Base-by-base conservation (phyloP, 2,113 vertebrate genomes). In the Misgurnus mizolepis region DNA sequence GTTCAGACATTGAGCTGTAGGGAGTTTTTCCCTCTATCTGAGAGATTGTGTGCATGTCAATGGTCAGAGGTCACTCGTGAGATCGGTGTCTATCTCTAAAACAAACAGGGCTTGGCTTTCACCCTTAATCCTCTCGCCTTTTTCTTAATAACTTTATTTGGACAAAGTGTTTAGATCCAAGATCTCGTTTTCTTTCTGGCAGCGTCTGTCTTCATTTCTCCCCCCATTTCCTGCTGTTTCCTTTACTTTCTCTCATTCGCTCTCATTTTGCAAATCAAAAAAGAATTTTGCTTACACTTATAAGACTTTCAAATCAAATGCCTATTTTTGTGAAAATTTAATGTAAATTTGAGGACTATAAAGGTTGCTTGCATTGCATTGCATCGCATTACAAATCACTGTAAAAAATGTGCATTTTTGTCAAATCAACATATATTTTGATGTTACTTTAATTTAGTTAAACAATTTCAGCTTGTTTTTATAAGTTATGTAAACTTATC, bases 41-140 rank as follows among this genome's bases (percentile, higher is more conserved):
- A 53, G 61, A 64, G 50, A 15, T 53, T 9, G 41, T 49, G 56
- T 81, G 78, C 75, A 62, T 66, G 68, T 53, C 80, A 81, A 55
- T 56, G 83, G 61, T 78, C 84, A 89, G 80, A 88, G 89, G 88
- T 89, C 90, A 80, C 41, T 84, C 81, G 80, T 83, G 87, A 84
- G 83, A 85, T 82, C 74, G 82, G 75, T 68, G 79, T 79, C 67
- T 85, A 90, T 90, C 91, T 87, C 73, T 80, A 82, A 90, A 89
- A 85, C 87, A 90, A 90, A 86, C 82, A 71, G 3, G 10, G 78
- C 41, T 75, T 78, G 70, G 41, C 65, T 82, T 86, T 81, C 78
- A 89, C 87, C 88, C 47, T 66, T 67, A 61, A 79, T 82, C 72
- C 79, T 65, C 47, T 68, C 82, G 80, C 53, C 34, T 7, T 4